phyloP scores from a whole-genome alignment of 2,113 vertebrate genomes.

The Eulemur rufifrons region DNA sequence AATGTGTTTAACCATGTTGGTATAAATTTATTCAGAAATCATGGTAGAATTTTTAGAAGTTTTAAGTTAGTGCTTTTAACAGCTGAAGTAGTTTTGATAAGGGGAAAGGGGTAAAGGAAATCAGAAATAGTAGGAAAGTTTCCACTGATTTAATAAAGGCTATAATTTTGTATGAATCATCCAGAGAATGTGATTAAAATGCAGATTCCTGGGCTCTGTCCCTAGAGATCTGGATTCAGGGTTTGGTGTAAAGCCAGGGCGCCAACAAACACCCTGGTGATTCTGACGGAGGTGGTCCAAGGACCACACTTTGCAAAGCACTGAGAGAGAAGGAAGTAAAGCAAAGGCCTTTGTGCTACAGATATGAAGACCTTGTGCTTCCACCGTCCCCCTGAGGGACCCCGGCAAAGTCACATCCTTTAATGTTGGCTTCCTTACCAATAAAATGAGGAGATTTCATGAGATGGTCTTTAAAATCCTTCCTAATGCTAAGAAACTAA shows the following conservation, averaged over 20 bases:
- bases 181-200: background rate
- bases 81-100: background rate
- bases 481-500: background rate
- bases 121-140: background rate
- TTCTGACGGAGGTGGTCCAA: background rate
- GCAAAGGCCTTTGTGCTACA: background rate
- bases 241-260: background rate
- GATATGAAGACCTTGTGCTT: background rate
- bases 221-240: background rate
- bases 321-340: background rate
- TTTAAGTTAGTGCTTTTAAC: background rate
- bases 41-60: background rate
- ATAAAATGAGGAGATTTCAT: background rate
- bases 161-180: slow-evolving; percentile 9
- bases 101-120: slow-evolving; percentile 26
- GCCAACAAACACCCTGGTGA: background rate
- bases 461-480: background rate
- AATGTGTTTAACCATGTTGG: background rate
- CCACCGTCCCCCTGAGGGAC: background rate
- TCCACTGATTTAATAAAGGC: background rate
- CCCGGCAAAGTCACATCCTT: background rate
- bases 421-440: background rate
- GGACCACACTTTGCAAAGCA: background rate
- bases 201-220: background rate
- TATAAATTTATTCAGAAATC: slow-evolving; percentile 24